Conservation (phyloP, 2,113 vertebrate genomes). For the Phoxinus phoxinus region DNA sequence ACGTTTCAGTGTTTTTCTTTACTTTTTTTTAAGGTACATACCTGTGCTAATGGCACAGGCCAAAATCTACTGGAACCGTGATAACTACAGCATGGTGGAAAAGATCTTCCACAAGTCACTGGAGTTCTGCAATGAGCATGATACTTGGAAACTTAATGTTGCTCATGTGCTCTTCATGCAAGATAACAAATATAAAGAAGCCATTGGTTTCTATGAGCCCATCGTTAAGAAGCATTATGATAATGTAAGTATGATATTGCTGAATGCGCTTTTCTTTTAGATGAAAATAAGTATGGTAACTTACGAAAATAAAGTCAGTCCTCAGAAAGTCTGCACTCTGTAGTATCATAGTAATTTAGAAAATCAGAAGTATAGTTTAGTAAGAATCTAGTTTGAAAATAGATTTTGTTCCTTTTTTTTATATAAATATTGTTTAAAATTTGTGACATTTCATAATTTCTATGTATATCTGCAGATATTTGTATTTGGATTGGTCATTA, state of each 20-base stretch:
- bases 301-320: neutral
- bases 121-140: slow-evolving; percentile 91
- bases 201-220: slow-evolving; percentile 93
- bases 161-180: slow-evolving; percentile 98
- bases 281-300: neutral
- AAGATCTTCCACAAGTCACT: slow-evolving; percentile 94
- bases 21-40: slow-evolving; percentile 77
- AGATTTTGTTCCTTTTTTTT: no score
- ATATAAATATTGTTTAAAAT: no score
- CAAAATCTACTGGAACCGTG: slow-evolving; percentile 96
- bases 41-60: slow-evolving; percentile 94
- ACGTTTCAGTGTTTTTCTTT: neutral
- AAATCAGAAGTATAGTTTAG: neutral
- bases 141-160: slow-evolving; percentile 94
- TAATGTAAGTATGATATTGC: slow-evolving; percentile 74
- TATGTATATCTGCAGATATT: neutral
- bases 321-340: no score
- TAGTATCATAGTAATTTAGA: no score
- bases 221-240: slow-evolving; percentile 95
- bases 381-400: neutral
- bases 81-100: slow-evolving; percentile 93
- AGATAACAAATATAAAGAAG: slow-evolving; percentile 94
- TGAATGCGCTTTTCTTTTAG: neutral
- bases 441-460: neutral
- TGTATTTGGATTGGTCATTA: neutral